Evolutionary conservation across 2,888 invertebrate species (phyloP), one percentile per base, ranked within the genome.

Genomic region (Oegoconia quadripuncta): DNA sequence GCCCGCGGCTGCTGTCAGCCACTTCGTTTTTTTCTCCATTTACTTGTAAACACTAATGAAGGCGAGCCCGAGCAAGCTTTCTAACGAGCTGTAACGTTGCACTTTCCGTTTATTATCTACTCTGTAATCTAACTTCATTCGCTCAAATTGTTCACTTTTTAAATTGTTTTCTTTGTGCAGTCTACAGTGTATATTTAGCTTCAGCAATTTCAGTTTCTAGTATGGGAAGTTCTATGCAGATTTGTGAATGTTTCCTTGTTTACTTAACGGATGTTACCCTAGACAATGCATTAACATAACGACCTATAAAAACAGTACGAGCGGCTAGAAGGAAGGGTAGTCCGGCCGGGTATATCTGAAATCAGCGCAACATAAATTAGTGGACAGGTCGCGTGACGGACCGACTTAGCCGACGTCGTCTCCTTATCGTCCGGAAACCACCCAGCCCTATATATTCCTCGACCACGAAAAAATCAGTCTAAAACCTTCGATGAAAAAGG

Each of bases 361-460:
- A 84, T 84, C 83, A 81, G 75, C 70, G 76, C 81, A 76, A 81
- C 83, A 84, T 86, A 84, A 86, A 84, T 86, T 82, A 83, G 79
- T 74, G 75, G 77, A 78, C 77, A 78, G 76, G 70, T 87, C 79
- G 86, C 86, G 86, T 84, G 86, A 83, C 83, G 80, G 70, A 69
- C 75, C 61, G 77, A 74, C 83, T 83, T 79, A 79, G 71, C 59
- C 74, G 59, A 61, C 69, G 64, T 65, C 75, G 81, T 77, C 80
- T 81, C 73, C 82, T 86, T 86, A 86, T 87, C 87, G 78, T 62
- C 52, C 77, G 84, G 86, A 83, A 83, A 77, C 77, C 59, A 52
- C 67, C 68, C 68, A 64, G 55, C 55, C 51, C 50, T 51, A 52
- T 50, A 51, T 61, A 57, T 52, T 52, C 52, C 46, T 44, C 44